Percentiles rank a stretch among this genome's conserved stretches.
These are phyloP conservation scores for Loris lydekkerianus DNA, from an alignment of 2,797 vertebrate genomes.

Conservation along the genomic window DNA sequence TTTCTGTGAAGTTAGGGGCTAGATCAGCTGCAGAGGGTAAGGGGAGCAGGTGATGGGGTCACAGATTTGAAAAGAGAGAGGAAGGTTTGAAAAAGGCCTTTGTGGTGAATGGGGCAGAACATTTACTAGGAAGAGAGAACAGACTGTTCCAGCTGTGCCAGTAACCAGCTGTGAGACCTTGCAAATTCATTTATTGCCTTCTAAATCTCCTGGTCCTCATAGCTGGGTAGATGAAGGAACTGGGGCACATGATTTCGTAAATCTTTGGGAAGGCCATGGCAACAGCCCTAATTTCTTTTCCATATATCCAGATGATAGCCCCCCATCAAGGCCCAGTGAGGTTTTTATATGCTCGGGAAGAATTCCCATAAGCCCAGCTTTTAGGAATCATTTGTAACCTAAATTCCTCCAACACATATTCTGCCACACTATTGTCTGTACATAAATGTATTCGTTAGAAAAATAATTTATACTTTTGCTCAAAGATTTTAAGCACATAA, in stretches of 20 bases:
- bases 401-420: background rate
- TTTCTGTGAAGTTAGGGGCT: conserved; percentile 2
- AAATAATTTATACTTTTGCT: background rate
- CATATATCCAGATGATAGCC: background rate
- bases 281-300: conserved; percentile 10
- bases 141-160: background rate
- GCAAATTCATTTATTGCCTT: background rate
- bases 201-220: conserved; percentile 7
- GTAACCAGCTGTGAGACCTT: background rate
- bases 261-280: background rate
- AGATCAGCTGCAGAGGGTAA: background rate
- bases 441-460: background rate
- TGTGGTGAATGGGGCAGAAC: background rate
- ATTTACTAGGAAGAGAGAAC: background rate
- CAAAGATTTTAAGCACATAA: conserved; percentile 12
- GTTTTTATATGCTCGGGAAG: background rate
- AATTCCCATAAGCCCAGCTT: background rate
- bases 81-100: background rate
- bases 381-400: background rate
- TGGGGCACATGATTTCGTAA: background rate
- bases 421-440: background rate
- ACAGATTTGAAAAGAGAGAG: background rate
- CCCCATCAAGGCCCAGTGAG: background rate
- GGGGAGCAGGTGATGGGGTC: background rate
- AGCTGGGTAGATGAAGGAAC: background rate